These are phyloP conservation scores for Matsumurasca onukii DNA, from an alignment of 1,140 invertebrate genomes.

Conservation along the genomic window DNA sequence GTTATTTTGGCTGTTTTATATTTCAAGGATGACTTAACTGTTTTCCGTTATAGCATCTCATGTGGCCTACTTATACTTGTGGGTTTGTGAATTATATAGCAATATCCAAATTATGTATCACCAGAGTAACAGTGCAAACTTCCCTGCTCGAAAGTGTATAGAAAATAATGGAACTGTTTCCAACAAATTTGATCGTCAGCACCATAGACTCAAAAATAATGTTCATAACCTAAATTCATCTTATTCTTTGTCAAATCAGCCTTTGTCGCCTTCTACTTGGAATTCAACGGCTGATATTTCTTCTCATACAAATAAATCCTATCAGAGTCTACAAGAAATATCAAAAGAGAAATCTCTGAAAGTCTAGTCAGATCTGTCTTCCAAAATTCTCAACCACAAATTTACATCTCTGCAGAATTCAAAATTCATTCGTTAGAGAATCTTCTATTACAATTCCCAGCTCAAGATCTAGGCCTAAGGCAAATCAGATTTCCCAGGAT, in stretches of 20 bases:
- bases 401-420: too few relatives aligned
- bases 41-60: slow-evolving; percentile 25
- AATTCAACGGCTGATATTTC: not conserved
- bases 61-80: slow-evolving; percentile 17
- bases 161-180: not conserved
- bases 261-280: not conserved
- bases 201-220: not conserved
- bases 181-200: not conserved
- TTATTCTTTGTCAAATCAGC: not conserved
- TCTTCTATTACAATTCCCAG: too few relatives aligned
- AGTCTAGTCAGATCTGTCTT: not conserved
- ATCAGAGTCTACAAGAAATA: not conserved
- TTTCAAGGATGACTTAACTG: slow-evolving; percentile 21
- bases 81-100: not conserved
- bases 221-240: slow-evolving; percentile 11
- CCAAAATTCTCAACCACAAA: too few relatives aligned
- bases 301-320: not conserved
- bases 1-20: slow-evolving; percentile 9
- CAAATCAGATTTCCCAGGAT: not conserved
- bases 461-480: not conserved
- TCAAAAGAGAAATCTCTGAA: not conserved
- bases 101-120: slow-evolving; percentile 18
- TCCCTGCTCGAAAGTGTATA: not conserved
- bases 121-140: slow-evolving; percentile 16
- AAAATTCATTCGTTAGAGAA: too few relatives aligned